Conservation (phyloP, 2,888 invertebrate genomes). For the Caprella mutica region DNA sequence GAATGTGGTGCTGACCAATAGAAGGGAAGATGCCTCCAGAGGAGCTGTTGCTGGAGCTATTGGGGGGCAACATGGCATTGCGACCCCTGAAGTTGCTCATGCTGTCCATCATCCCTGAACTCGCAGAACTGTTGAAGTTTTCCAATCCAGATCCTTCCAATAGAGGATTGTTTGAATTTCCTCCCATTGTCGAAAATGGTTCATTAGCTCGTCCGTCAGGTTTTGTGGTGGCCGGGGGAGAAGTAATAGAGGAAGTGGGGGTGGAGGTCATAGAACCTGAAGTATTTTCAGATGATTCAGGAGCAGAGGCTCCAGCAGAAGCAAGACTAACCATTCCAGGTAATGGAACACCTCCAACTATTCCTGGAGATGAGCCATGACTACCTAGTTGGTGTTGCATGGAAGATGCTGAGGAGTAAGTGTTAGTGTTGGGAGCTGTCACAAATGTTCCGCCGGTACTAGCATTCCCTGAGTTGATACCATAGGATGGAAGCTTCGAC, state of each 20-base stretch:
- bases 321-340: not conserved
- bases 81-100: too few relatives aligned
- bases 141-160: too few relatives aligned
- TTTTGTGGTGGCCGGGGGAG: constrained; percentile 27
- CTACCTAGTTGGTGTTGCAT: constrained; percentile 26
- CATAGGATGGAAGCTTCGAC: constrained; percentile 23
- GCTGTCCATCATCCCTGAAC: too few relatives aligned
- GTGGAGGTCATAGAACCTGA: constrained; percentile 20
- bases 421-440: too few relatives aligned
- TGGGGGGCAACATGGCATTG: too few relatives aligned
- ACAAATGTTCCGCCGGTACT: constrained; percentile 9
- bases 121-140: too few relatives aligned
- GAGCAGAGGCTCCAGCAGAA: not conserved
- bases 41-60: too few relatives aligned
- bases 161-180: too few relatives aligned
- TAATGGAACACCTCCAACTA: not conserved
- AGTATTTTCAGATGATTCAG: constrained; percentile 3
- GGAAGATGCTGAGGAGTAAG: constrained; percentile 23
- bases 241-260: constrained; percentile 32
- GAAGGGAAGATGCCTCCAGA: not conserved
- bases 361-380: too few relatives aligned
- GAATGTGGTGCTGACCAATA: constrained; percentile 1
- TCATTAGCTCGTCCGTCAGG: not conserved
- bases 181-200: too few relatives aligned
- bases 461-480: constrained; percentile 6